Conservation (phyloP, 2,888 invertebrate genomes). For the Leptogaster cylindrica region DNA sequence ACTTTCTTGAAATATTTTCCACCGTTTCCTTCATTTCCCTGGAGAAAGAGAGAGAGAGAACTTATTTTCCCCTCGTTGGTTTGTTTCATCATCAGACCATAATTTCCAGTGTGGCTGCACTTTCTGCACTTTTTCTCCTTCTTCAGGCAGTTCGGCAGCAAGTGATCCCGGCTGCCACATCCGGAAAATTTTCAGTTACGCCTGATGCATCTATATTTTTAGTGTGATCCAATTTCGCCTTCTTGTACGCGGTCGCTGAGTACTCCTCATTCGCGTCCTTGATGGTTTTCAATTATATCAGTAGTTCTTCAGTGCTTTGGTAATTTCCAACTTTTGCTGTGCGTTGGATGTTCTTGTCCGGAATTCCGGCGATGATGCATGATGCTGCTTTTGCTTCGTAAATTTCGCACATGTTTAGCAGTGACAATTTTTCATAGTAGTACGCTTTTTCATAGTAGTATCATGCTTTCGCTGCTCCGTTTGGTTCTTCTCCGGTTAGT, state of each 20-base stretch:
- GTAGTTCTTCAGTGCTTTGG: constrained; percentile 33
- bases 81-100: background rate
- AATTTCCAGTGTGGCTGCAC: background rate
- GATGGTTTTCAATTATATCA: constrained; percentile 41
- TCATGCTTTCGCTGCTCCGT: constrained; percentile 29
- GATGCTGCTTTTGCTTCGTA: constrained; percentile 26
- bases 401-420: constrained; percentile 31
- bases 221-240: background rate
- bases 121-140: background rate
- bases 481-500: constrained; percentile 13
- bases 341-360: constrained; percentile 31
- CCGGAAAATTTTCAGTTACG: background rate
- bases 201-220: background rate
- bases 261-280: background rate
- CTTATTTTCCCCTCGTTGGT: background rate
- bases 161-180: constrained; percentile 1
- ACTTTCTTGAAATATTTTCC: constrained; percentile 37
- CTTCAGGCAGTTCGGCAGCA: background rate
- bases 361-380: constrained; percentile 39
- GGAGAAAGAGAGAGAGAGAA: background rate
- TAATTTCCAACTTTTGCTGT: constrained; percentile 38
- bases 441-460: too few relatives aligned
- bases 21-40: background rate
- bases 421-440: constrained; percentile 42
- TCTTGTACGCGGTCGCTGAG: background rate